Percentiles rank a stretch among this genome's conserved stretches.
Conservation (phyloP, 2,888 invertebrate species). For the Nemapogon koenigi region DNA sequence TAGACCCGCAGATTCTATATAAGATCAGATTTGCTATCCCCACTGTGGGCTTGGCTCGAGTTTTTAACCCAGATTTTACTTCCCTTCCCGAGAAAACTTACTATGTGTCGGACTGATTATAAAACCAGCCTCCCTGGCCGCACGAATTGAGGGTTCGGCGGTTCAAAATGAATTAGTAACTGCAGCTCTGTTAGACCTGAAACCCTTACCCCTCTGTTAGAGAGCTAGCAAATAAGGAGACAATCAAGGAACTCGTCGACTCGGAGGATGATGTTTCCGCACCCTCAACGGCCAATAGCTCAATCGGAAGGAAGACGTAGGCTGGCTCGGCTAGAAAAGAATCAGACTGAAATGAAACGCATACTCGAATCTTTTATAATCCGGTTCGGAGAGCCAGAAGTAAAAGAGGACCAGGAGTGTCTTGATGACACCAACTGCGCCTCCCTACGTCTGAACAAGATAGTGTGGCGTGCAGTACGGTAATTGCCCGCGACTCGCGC, state of each 20-base stretch:
- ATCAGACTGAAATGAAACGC: neutral
- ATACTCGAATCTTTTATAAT: neutral
- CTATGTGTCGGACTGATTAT: conserved; percentile 20
- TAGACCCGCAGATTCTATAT: conserved; percentile 18
- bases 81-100: conserved; percentile 20
- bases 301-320: neutral
- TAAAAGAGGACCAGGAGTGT: too few relatives aligned
- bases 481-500: too few relatives aligned
- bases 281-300: neutral
- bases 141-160: conserved; percentile 18
- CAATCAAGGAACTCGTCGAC: neutral
- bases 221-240: conserved; percentile 13
- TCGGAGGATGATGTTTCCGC: neutral
- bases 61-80: conserved; percentile 22
- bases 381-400: too few relatives aligned
- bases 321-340: neutral
- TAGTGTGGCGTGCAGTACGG: too few relatives aligned
- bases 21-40: conserved; percentile 21
- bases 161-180: conserved; percentile 15
- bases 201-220: conserved; percentile 15
- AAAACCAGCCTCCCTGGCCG: conserved; percentile 15
- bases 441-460: too few relatives aligned
- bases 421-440: too few relatives aligned
- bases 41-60: conserved; percentile 17
- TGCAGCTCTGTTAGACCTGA: conserved; percentile 16